These are phyloP conservation scores for Myrmophylax atrothorax DNA, from an alignment of 2,113 vertebrate genomes.

Conservation along the genomic window DNA sequence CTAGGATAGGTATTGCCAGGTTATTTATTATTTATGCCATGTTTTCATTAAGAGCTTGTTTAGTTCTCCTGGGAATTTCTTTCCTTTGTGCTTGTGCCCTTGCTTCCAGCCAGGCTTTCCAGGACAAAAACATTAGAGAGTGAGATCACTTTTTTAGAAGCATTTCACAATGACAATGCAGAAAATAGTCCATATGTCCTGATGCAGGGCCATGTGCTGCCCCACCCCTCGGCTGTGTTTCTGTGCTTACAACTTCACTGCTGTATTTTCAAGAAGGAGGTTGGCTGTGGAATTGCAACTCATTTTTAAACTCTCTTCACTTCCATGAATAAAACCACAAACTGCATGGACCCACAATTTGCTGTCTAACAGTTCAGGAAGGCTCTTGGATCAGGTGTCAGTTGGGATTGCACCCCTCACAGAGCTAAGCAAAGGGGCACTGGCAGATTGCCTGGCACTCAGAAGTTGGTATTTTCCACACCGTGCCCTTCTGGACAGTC, in stretches of 20 bases:
- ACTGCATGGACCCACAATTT: not conserved
- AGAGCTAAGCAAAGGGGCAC: not conserved
- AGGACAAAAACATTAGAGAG: not conserved
- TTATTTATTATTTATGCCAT: constrained; percentile 47
- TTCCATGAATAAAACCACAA: not conserved
- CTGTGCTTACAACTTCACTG: not conserved
- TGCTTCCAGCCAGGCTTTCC: constrained; percentile 27
- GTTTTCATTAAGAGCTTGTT: constrained; percentile 34
- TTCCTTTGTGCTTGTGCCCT: constrained; percentile 6
- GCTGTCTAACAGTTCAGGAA: not conserved
- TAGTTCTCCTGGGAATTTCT: constrained; percentile 13
- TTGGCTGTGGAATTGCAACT: not conserved
- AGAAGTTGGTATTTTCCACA: not conserved
- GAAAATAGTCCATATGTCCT: not conserved
- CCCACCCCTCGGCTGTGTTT: not conserved
- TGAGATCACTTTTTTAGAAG: not conserved
- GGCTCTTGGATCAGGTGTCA: not conserved
- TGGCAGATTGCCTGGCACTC: not conserved
- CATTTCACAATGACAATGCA: not conserved
- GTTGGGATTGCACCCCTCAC: not conserved
- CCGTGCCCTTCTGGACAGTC: not conserved
- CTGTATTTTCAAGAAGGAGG: rapidly evolving
- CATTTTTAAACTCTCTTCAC: not conserved
- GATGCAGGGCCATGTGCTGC: not conserved
- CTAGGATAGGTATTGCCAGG: not conserved